A percentile compares a stretch with the other conserved stretches of the same genome.
Conservation (phyloP, 2,888 invertebrate species). For the Eugnorisma glareosa region DNA sequence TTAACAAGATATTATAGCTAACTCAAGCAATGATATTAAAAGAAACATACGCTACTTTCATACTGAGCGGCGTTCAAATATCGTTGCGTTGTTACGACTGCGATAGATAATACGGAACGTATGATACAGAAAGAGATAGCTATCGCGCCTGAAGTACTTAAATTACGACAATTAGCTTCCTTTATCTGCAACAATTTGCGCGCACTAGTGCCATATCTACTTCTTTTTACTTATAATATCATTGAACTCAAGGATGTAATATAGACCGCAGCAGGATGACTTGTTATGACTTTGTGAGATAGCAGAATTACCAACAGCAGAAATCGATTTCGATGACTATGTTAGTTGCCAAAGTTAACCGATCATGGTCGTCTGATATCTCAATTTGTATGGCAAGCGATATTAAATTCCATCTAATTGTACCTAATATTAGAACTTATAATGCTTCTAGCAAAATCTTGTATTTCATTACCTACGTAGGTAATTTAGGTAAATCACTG, state of each 20-base stretch:
- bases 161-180: too few relatives aligned
- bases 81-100: too few relatives aligned
- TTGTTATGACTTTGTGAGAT: neutral
- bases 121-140: too few relatives aligned
- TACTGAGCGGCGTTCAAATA: too few relatives aligned
- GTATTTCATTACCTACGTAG: constrained; percentile 2
- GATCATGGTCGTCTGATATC: neutral
- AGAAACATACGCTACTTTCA: too few relatives aligned
- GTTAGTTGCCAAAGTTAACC: neutral
- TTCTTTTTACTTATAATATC: too few relatives aligned
- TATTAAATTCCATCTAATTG: constrained; percentile 6
- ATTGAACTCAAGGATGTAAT: too few relatives aligned
- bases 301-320: neutral
- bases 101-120: too few relatives aligned
- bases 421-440: neutral
- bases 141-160: too few relatives aligned
- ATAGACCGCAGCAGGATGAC: neutral
- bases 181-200: too few relatives aligned
- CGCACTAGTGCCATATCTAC: too few relatives aligned
- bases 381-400: neutral
- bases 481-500: constrained; percentile 4
- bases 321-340: neutral
- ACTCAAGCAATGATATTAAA: too few relatives aligned
- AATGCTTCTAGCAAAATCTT: neutral
- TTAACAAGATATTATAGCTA: neutral